Evolutionary conservation across 2,888 invertebrate genomes (phyloP), one percentile per base, ranked within the genome.

Genomic region (Synergus laeviventris): DNA sequence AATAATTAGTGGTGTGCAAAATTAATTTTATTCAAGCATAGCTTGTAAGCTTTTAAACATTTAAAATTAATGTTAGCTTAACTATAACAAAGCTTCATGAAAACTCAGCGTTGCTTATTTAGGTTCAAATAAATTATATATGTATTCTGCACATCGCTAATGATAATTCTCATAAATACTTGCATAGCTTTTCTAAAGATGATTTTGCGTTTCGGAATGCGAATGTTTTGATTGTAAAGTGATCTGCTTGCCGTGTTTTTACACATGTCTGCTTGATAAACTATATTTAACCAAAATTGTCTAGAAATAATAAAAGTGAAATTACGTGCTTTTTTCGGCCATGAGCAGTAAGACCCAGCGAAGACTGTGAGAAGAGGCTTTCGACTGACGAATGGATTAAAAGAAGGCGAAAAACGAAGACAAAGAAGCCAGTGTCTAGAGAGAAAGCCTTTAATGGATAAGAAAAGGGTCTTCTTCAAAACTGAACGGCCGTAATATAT

Each of bases 311-410:
- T 56, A 38, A 54, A 49, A 64, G 60, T 73, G 45, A 61, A 83
- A 82, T 82, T 81, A 77, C 75, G 75, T 78, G 76, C 64, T 75
- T 36, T 84, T 78, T 84, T 81, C 79, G 56, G 36, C 66, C 59
- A 39, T 75, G 80, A 81, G 70, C 82, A 83, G 83, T 83, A 84
- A 83, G 78, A 80, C 77, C 70, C 77, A 59, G 36, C 18, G 78
- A 75, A 76, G 75, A 78, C 75, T 79, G 76, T 78, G 73, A 77
- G 76, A 45, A 54, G 64, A 60, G 70, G 74, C 60, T 66, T 75
- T n/a, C 66, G 21, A n/a, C 36, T 14, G 56, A 39, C 4, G 39
- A 56, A 77, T 45, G 39, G 56, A 61, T 24, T 38, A n/a, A 61
- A 73, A 73, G 38, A 76, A 18, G 31, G 21, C 24, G 60, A 64